Evolutionary conservation across 2,888 invertebrate genomes (phyloP), one percentile per base, ranked within the genome.

Genomic region (Drosophila neotestacea): DNA sequence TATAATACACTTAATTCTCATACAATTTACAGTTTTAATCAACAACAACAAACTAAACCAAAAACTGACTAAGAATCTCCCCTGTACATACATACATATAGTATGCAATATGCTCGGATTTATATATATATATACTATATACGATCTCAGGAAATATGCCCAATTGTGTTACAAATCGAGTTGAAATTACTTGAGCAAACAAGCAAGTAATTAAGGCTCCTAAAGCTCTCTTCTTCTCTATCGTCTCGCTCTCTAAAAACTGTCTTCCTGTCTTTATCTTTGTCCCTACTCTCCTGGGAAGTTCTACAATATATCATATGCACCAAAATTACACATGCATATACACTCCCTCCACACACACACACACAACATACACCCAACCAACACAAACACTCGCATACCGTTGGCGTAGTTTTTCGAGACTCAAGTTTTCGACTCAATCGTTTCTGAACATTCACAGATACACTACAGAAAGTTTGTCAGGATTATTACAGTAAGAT

Each of bases 401-500:
- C 67, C 39, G 38, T 46, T 47, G 27, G 41, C 41, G 44, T 47
- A 60, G 63, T 47, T 69, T 51, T 22, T 22, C 22, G 56, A 61
- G 44, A 62, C 22, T 22, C 22, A 22, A 22, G 22, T 22, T 16
- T 16, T 9, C 38, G 22, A 68, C 59, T 78, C 64, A 81, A 70
- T 66, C 66, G 65, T 81, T 65, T 73, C 38, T 76, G 55, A 65
- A 74, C 74, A 69, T 74, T 80, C 81, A 70, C 90, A 93, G 92
- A 90, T 86, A 85, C 90, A 77, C 80, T 92, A 85, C 91, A 87
- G 75, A 89, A 91, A 90, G 82, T 89, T 87, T 85, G 89, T 81
- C 91, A 90, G 79, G 89, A 90, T 81, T 92, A 91, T 90, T 82
- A 93, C 88, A 86, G 76, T 81, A 92, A 91, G 81, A 91, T 92